Base-by-base conservation (phyloP, 2,113 vertebrate species). In the Atractosteus spatula region DNA sequence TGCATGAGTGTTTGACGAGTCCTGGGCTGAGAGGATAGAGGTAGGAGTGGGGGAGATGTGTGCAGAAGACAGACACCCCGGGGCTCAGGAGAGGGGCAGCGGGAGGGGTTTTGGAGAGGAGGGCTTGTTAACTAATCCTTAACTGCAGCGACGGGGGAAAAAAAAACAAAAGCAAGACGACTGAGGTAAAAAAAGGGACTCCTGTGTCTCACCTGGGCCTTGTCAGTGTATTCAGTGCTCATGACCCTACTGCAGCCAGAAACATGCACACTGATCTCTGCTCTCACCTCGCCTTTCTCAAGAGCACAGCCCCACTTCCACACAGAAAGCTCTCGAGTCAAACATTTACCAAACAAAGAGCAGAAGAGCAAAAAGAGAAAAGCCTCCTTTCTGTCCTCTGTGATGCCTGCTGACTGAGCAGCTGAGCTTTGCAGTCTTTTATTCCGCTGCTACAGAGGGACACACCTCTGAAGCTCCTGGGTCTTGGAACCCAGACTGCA, bases 201-300 rank as follows among this genome's bases (percentile, higher is more conserved):
- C 55, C 64, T 6, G 16, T 43, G 17, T 45, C 62, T 70, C 72
- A 64, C 70, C 55, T 72, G 65, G 7, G 59, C 13, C 47, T 59
- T 51, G 4, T 6, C 62, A 65, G 62, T 65, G 47, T 86, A 89
- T 90, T 89, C 84, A 88, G 81, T 78, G 47, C 47, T 7, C 47
- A 51, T 7, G 79, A 71, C 72, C 77, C 81, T 80, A 78, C 77
- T 76, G 41, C 69, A 63, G 14, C 65, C 66, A 13, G 41, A 71
- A 77, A 81, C 78, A 74, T 70, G 76, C 62, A 79, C 69, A 51
- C 16, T 12, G 13, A 62, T 47, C 13, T 43, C n/a, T 41, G 7
- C 29, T 41, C 11, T 56, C 17, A 5, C n/a, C 57, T 59, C 47
- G 5, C 47, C 47, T 51, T 51, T 51, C 47, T 1, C 47, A 51